phyloP scores from a whole-genome alignment of 1,140 invertebrate genomes.

The Oreohelix idahoensis region DNA sequence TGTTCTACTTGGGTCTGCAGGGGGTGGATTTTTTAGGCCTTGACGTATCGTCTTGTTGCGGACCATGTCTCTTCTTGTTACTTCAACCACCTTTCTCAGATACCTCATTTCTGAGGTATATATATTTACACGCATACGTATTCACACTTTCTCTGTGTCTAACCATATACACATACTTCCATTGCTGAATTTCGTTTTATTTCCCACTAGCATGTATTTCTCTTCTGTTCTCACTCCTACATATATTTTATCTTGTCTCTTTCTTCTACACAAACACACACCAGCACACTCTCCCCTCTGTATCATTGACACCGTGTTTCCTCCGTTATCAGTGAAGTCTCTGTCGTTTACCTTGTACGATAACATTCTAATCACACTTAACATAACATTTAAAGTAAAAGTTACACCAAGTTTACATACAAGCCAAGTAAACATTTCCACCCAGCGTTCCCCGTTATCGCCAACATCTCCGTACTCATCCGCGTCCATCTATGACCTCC shows the following conservation, averaged over 20 bases:
- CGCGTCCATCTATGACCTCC: neutral
- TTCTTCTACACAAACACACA: neutral
- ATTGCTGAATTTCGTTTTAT: too few relatives aligned
- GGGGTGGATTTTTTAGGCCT: too few relatives aligned
- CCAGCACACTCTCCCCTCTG: neutral
- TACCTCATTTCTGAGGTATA: too few relatives aligned
- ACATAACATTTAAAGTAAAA: neutral
- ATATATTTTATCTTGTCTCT: neutral
- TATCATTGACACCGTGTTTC: neutral
- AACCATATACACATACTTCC: too few relatives aligned
- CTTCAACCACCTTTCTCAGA: too few relatives aligned
- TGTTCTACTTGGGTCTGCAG: too few relatives aligned
- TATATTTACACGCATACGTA: too few relatives aligned
- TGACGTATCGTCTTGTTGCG: too few relatives aligned
- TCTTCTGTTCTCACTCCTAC: too few relatives aligned
- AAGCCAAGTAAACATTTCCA: neutral
- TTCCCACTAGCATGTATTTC: too few relatives aligned
- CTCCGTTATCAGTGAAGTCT: neutral
- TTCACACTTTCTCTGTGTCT: too few relatives aligned
- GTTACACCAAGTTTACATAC: constrained; percentile 8
- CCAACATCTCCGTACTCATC: neutral
- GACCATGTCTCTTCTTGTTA: too few relatives aligned
- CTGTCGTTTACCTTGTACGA: constrained; percentile 14
- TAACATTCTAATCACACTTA: neutral
- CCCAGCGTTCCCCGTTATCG: neutral